A percentile compares a stretch with the other conserved stretches of the same genome.
Conservation (phyloP, 1,140 invertebrate genomes). For the Macrotrachela quadricornifera region DNA sequence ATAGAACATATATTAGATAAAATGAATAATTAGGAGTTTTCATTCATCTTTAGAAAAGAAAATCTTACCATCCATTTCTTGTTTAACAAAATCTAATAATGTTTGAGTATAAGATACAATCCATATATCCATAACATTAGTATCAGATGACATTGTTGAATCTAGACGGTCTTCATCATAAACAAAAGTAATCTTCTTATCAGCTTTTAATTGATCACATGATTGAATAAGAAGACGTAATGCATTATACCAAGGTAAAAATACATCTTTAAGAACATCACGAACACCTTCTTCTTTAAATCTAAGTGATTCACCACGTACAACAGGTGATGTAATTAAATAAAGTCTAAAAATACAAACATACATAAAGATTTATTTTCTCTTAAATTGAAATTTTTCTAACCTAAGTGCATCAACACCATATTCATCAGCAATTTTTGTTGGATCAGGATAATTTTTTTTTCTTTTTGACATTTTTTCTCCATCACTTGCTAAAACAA, state of each 20-base stretch:
- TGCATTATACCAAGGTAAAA: slow-evolving; percentile 96
- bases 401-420: slow-evolving; percentile 73
- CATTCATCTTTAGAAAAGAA: not conserved
- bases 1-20: no score
- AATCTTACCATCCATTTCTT: slow-evolving; percentile 55
- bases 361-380: no score
- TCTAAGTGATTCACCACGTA: slow-evolving; percentile 75
- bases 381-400: no score
- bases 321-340: slow-evolving; percentile 91
- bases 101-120: slow-evolving; percentile 87
- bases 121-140: slow-evolving; percentile 90
- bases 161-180: slow-evolving; percentile 12
- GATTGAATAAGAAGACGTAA: slow-evolving; percentile 86
- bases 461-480: slow-evolving; percentile 97
- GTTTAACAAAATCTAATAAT: slow-evolving; percentile 59
- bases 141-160: slow-evolving; percentile 33
- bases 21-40: no score
- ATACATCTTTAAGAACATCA: slow-evolving; percentile 88
- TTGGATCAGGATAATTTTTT: slow-evolving; percentile 93
- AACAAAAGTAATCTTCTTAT: slow-evolving; percentile 12
- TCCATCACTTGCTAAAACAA: slow-evolving; percentile 74
- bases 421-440: slow-evolving; percentile 70
- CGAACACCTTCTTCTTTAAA: slow-evolving; percentile 93
- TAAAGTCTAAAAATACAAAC: no score
- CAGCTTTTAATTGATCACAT: slow-evolving; percentile 55